These are phyloP conservation scores for Caenorhabditis tropicalis DNA, from an alignment of 1,140 invertebrate genomes.

Conservation along the genomic window DNA sequence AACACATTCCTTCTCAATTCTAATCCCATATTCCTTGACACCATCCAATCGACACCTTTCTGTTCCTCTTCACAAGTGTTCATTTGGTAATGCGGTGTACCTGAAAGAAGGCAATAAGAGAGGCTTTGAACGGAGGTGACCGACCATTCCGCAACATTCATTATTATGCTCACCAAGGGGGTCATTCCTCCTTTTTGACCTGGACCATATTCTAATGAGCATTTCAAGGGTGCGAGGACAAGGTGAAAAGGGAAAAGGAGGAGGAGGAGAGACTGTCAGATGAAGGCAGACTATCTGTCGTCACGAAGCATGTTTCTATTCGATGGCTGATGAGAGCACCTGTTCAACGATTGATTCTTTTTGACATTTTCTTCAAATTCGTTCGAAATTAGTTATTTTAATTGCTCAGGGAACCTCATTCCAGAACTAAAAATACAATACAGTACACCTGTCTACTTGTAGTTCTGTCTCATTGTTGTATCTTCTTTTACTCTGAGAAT, in stretches of 20 bases:
- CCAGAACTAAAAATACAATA: too few species aligned
- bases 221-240: not conserved
- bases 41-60: slow-evolving; percentile 1
- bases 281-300: slow-evolving; percentile 12
- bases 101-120: slow-evolving; percentile 35
- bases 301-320: slow-evolving; percentile 24
- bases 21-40: slow-evolving; percentile 26
- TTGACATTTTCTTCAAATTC: not conserved
- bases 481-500: too few species aligned
- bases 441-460: too few species aligned
- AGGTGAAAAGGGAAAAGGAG: slow-evolving; percentile 17
- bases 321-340: not conserved
- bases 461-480: too few species aligned
- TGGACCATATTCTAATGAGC: slow-evolving; percentile 38
- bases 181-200: not conserved
- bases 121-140: too few species aligned
- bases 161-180: slow-evolving; percentile 23
- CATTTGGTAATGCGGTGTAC: slow-evolving; percentile 21
- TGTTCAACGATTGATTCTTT: not conserved
- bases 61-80: slow-evolving; percentile 15
- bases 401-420: too few species aligned
- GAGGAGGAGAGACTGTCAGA: not conserved
- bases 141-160: slow-evolving; percentile 30
- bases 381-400: not conserved
- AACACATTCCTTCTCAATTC: not conserved